Conservation (phyloP, 2,113 vertebrate species). For the Ptilonorhynchus violaceus region DNA sequence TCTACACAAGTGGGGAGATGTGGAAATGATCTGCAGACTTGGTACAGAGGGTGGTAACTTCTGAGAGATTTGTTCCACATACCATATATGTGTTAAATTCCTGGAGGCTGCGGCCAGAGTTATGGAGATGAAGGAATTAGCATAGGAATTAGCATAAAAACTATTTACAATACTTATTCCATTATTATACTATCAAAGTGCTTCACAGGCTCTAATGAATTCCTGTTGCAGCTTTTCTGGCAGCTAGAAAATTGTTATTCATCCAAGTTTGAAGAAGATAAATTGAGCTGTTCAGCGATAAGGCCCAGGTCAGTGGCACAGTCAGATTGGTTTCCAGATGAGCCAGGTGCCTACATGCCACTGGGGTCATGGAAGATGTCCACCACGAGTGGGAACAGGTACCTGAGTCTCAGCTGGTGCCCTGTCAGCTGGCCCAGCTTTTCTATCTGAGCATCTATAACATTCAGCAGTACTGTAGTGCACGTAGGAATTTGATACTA, state of each 20-base stretch:
- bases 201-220: background rate
- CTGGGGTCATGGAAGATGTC: background rate
- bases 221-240: background rate
- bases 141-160: slow-evolving; percentile 22
- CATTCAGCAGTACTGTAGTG: background rate
- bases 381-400: background rate
- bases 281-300: background rate
- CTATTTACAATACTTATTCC: background rate
- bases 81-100: background rate
- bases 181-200: background rate
- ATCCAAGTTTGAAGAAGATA: background rate
- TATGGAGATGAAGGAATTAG: background rate
- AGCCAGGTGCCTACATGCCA: background rate
- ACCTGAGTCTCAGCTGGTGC: background rate
- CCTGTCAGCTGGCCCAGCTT: background rate
- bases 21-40: background rate
- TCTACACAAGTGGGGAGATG: background rate
- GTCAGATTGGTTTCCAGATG: background rate
- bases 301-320: background rate
- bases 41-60: background rate
- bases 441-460: background rate
- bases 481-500: background rate
- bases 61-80: background rate
- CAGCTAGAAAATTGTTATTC: background rate
- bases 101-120: background rate